Percentiles rank a stretch among this genome's conserved stretches.
These are phyloP conservation scores for Himalopsyche japonica DNA, from an alignment of 2,888 invertebrate species.

Conservation along the genomic window DNA sequence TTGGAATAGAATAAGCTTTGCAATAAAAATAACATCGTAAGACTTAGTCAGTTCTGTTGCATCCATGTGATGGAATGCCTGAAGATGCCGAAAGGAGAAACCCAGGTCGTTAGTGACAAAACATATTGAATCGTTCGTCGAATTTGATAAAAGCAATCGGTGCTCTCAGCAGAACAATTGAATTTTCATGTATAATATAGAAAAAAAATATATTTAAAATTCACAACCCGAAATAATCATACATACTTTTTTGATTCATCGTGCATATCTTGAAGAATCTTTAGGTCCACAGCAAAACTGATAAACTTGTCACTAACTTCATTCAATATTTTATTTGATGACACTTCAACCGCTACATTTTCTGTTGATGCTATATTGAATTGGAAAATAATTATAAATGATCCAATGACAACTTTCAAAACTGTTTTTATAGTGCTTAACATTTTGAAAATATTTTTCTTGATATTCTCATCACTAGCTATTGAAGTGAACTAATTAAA, in stretches of 20 bases:
- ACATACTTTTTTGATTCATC: not conserved
- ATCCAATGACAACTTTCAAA: not conserved
- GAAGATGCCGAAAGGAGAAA: too few species aligned
- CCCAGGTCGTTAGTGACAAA: too few species aligned
- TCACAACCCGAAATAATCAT: not conserved
- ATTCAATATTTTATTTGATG: constrained; percentile 65
- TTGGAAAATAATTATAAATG: not conserved
- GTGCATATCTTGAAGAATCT: constrained; percentile 51
- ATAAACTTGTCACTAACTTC: constrained; percentile 71
- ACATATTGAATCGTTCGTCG: too few species aligned
- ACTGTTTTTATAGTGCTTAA: constrained; percentile 33
- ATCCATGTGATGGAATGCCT: too few species aligned
- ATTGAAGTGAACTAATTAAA: not conserved
- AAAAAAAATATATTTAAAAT: too few species aligned
- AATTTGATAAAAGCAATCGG: too few species aligned
- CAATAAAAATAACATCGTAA: too few species aligned
- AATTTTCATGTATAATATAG: too few species aligned
- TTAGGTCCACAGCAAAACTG: constrained; percentile 74
- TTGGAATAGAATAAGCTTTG: too few species aligned
- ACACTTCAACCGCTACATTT: constrained; percentile 62
- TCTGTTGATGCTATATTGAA: constrained; percentile 43
- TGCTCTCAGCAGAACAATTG: too few species aligned
- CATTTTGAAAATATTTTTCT: constrained; percentile 47
- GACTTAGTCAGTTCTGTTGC: too few species aligned
- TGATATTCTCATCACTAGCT: constrained; percentile 46